Conservation (phyloP, 2,113 vertebrate genomes). For the Microcebus murinus region DNA sequence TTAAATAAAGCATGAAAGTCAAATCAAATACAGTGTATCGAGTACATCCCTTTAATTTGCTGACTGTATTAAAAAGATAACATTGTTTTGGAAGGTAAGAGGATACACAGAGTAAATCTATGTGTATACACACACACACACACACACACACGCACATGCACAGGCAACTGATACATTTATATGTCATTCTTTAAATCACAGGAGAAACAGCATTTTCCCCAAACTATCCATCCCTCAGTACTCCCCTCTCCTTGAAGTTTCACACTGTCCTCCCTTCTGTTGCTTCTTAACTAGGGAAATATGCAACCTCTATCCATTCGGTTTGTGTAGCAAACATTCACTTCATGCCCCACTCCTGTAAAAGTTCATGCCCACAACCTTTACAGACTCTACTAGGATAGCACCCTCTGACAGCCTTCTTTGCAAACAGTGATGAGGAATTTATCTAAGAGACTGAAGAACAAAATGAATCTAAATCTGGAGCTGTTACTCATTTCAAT, state of each 20-base stretch:
- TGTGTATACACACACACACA: background rate
- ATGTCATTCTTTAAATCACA: background rate
- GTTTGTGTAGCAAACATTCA: conserved; percentile 31
- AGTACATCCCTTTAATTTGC: background rate
- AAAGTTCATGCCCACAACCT: conserved; percentile 21
- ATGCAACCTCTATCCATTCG: background rate
- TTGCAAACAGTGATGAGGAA: background rate
- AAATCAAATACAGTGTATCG: conserved; percentile 24
- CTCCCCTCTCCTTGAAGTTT: conserved; percentile 2
- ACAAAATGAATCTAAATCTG: conserved; percentile 25
- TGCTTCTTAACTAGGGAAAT: conserved; percentile 59
- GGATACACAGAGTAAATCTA: background rate
- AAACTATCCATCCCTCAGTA: background rate
- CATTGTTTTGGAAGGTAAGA: background rate
- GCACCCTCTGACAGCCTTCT: conserved; percentile 38
- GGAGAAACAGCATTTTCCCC: background rate
- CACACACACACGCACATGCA: background rate
- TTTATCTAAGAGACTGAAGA: background rate
- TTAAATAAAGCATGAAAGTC: conserved; percentile 30
- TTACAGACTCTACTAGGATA: conserved; percentile 30
- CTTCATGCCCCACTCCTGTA: background rate
- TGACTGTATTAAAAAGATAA: background rate
- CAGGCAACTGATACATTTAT: accelerated
- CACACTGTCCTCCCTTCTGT: background rate
- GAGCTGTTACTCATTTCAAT: conserved; percentile 28